Base-by-base conservation (phyloP, 1,140 invertebrate genomes). In the Trichonephila inaurata region DNA sequence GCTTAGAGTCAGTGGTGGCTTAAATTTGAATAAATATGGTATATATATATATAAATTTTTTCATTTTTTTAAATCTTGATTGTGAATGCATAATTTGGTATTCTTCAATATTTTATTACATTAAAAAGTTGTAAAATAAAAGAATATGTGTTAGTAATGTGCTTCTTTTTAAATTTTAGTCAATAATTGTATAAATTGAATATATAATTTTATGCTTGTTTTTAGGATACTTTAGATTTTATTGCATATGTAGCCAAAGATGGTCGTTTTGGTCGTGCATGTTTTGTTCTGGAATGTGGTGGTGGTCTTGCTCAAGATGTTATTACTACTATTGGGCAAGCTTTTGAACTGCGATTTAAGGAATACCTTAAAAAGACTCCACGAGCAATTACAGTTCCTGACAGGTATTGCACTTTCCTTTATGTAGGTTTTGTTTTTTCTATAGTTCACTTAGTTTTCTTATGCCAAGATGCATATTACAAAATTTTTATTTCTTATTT, bases 161-260 rank as follows among this genome's bases (percentile, higher is more conserved):
- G 33, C 33, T 40, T 40, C 33, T 40, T 40, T 40, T 40, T 40
- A 40, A 6, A 5, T 64, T 64, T 64, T 21, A 66, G 0, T 66
- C 19, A 19, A 19, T 24, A 24, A 10, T 21, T 58, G 51, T 28
- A 66, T 28, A 24, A 19, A 85, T 19, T 66, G n/a, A 66, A 66
- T 14, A 24, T 28, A 3, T 5, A 18, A 66, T 51, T 18, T 40
- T 40, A 81, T 33, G 10, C 3, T 44, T 33, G 24, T 60, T 83
- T 89, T 58, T 95, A 98, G 97, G 98, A 99, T 95, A 99, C 98
- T 21, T 96, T 99, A 92, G 98, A 99, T 96, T 99, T 99, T 96
- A 98, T 99, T 89, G 98, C 98, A 2, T 99, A 99, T 96, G 98
- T 99, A 83, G 99, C 98, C 0, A 99, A 99, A 96, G 98, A 99